Percentiles rank a stretch among this genome's conserved stretches.
Conservation (phyloP, 2,113 vertebrate species). For the Trogon melanurus region DNA sequence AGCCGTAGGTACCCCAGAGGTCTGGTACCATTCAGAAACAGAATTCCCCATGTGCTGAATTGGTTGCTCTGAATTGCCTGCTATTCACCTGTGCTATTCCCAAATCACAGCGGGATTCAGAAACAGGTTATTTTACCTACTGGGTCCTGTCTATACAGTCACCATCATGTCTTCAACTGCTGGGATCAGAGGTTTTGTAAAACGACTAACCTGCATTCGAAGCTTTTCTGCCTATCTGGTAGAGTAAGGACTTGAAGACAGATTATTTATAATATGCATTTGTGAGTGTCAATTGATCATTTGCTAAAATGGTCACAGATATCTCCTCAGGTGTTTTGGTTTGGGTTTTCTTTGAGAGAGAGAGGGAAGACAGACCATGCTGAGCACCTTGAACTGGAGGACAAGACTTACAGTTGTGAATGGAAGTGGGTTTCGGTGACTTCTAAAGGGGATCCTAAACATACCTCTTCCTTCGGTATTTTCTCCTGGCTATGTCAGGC, state of each 20-base stretch:
- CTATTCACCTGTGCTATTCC: neutral
- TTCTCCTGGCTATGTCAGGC: neutral
- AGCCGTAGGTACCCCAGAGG: neutral
- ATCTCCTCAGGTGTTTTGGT: neutral
- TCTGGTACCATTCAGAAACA: neutral
- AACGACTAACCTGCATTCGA: neutral
- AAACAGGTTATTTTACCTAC: neutral
- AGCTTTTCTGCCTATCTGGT: neutral
- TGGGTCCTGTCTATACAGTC: neutral
- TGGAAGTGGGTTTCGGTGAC: neutral
- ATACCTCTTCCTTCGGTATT: neutral
- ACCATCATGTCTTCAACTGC: neutral
- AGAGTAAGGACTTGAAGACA: neutral
- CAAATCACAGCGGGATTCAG: neutral
- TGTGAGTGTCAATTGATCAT: neutral
- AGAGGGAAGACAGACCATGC: neutral
- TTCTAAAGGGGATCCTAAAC: neutral
- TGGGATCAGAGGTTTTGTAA: neutral
- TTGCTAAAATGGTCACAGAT: neutral
- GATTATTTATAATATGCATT: fast-evolving
- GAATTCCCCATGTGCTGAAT: neutral
- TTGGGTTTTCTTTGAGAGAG: neutral
- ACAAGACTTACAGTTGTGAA: neutral
- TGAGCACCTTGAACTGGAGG: neutral
- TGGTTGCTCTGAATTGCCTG: neutral